Percentiles rank a stretch among this genome's conserved stretches.
Conservation (phyloP, 1,140 invertebrate genomes). For the Dysdera silvatica region DNA sequence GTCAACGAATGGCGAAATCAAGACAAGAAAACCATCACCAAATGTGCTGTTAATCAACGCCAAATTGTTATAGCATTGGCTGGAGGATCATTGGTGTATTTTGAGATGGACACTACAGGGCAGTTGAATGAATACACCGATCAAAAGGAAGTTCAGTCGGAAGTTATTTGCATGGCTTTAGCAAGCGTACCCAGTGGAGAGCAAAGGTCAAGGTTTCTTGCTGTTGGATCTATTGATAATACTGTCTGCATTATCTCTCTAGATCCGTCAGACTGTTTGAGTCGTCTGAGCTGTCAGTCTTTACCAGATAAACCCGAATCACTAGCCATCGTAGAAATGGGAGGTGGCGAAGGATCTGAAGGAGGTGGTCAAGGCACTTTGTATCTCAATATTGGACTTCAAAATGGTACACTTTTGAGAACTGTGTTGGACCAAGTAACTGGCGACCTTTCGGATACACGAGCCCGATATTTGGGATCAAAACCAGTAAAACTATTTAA, state of each 20-base stretch:
- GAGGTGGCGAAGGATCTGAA: slow-evolving; percentile 54
- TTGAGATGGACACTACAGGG: slow-evolving; percentile 98
- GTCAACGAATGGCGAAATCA: slow-evolving; percentile 99
- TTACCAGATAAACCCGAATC: slow-evolving; percentile 94
- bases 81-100: slow-evolving; percentile 96
- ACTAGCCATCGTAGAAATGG: slow-evolving; percentile 90
- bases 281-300: slow-evolving; percentile 90
- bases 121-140: slow-evolving; percentile 98
- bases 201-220: slow-evolving; percentile 90
- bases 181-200: slow-evolving; percentile 91
- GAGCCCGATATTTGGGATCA: slow-evolving; percentile 91
- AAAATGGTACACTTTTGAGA: slow-evolving; percentile 91
- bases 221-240: slow-evolving; percentile 91
- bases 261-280: slow-evolving; percentile 87
- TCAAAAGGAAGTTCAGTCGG: slow-evolving; percentile 88
- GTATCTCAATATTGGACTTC: slow-evolving; percentile 93
- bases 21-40: slow-evolving; percentile 91
- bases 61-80: slow-evolving; percentile 97
- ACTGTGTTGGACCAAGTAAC: slow-evolving; percentile 94
- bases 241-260: slow-evolving; percentile 96
- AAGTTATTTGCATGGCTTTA: slow-evolving; percentile 97
- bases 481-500: slow-evolving; percentile 92
- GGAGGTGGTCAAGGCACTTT: slow-evolving; percentile 58
- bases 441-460: slow-evolving; percentile 91
- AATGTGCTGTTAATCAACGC: slow-evolving; percentile 96